phyloP scores from a whole-genome alignment of 2,113 vertebrate species.

The Scartelaos histophorus region DNA sequence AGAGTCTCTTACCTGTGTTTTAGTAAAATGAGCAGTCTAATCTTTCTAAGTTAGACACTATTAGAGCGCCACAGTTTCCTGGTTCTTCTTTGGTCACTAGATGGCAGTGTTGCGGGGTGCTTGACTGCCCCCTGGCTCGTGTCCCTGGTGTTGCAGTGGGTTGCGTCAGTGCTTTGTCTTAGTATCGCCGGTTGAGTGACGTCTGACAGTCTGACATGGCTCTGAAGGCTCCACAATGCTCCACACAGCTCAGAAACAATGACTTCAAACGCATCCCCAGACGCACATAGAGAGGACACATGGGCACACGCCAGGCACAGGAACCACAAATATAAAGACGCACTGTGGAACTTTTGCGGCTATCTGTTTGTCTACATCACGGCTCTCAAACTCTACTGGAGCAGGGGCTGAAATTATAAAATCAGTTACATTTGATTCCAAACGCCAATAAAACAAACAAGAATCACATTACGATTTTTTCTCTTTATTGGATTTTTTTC shows the following conservation, averaged over 20 bases:
- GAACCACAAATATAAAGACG: not conserved
- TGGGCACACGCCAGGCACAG: not conserved
- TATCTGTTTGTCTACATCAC: too few species aligned
- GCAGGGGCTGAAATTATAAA: too few species aligned
- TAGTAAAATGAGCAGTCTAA: too few species aligned
- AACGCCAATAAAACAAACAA: too few species aligned
- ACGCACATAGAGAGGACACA: not conserved
- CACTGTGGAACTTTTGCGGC: too few species aligned
- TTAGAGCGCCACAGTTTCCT: too few species aligned
- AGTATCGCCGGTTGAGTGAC: not conserved
- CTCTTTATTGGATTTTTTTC: too few species aligned
- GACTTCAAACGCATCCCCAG: conserved; percentile 2
- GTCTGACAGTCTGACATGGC: conserved; percentile 8
- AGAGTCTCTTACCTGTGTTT: too few species aligned
- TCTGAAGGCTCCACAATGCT: not conserved
- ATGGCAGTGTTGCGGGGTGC: not conserved
- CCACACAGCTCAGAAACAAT: not conserved
- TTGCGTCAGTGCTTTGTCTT: conserved; percentile 5
- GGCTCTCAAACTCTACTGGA: too few species aligned
- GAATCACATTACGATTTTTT: too few species aligned
- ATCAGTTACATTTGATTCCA: too few species aligned
- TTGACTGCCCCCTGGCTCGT: not conserved
- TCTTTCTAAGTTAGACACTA: too few species aligned
- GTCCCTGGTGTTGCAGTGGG: not conserved
- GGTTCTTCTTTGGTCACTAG: not conserved